Base-by-base conservation (phyloP, 2,888 invertebrate species). In the Sturmia bella region DNA sequence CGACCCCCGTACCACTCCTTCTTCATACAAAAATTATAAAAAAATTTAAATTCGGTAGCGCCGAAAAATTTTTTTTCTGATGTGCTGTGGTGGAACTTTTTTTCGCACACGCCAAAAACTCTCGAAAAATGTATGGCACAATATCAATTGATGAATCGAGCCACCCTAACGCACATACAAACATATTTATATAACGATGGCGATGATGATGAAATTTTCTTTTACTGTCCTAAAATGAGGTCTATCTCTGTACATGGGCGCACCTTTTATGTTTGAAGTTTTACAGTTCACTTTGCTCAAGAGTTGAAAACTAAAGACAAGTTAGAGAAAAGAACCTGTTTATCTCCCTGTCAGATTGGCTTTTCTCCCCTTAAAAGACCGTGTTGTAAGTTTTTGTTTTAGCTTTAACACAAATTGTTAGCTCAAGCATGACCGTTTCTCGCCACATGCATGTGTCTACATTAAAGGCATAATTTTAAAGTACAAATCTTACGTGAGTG, bases 171-270 rank as follows among this genome's bases (percentile, higher is more conserved):
- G 15, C 9, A 17, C 17, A 17, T 17, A 45, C 9, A 17, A 11
- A 15, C n/a, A 11, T 39, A 39, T 39, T 21, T 45, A 32, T 43
- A 12, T 15, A 2, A 21, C 32, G 32, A 15, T n/a, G 27, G 19
- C n/a, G 70, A 64, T 72, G 70, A 64, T 72, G 72, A 78, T 78
- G 70, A 70, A 78, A 64, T 66, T 77, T 72, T 63, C 56, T 78
- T 78, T 78, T n/a, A 19, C 50, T 57, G 78, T 69, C 78, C 78
- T 78, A 78, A 72, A 78, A 66, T 52, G 64, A 78, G 32, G 64
- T 52, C 63, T 64, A 72, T 32, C 70, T 78, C 41, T 63, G 37
- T 45, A 32, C 27, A 27, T 37, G 57, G 57, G 78, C 72, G 43
- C 70, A 72, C 72, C 72, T 78, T 78, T 72, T 45, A 54, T 54